Evolutionary conservation across 2,113 vertebrate genomes (phyloP).

Genomic region (Mormyrus lacerda): DNA sequence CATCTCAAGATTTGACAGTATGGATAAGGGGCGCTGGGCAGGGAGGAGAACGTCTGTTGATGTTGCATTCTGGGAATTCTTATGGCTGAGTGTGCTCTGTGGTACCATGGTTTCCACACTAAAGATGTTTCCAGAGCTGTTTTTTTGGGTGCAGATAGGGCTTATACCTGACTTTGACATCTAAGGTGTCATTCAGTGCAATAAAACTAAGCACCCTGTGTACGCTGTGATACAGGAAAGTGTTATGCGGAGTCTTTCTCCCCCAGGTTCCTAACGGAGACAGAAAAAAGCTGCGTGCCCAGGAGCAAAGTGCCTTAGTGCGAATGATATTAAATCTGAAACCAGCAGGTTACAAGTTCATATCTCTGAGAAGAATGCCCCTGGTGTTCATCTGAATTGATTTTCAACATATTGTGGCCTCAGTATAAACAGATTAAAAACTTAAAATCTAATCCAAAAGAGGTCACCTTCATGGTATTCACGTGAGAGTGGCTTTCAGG

Average conservation of each 20-base stretch:
- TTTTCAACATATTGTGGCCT: neutral
- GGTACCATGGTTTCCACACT: neutral
- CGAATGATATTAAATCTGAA: neutral
- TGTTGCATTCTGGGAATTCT: conserved; percentile 7
- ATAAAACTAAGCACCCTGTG: neutral
- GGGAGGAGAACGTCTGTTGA: neutral
- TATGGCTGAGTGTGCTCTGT: neutral
- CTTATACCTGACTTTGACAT: neutral
- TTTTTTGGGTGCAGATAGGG: neutral
- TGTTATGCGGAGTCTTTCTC: neutral
- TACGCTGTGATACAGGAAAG: neutral
- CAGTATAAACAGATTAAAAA: neutral
- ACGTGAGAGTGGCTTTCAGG: neutral
- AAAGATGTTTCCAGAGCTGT: neutral
- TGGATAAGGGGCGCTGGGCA: neutral
- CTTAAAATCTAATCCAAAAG: neutral
- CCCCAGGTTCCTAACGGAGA: neutral
- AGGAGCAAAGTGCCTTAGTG: neutral
- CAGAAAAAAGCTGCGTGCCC: neutral
- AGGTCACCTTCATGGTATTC: neutral
- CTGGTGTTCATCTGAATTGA: neutral
- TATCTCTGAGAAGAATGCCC: neutral
- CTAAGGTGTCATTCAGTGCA: neutral
- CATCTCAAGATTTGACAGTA: neutral
- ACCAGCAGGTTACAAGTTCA: neutral